Evolutionary conservation across 1,140 invertebrate species (phyloP).

Genomic region (Ruditapes philippinarum): DNA sequence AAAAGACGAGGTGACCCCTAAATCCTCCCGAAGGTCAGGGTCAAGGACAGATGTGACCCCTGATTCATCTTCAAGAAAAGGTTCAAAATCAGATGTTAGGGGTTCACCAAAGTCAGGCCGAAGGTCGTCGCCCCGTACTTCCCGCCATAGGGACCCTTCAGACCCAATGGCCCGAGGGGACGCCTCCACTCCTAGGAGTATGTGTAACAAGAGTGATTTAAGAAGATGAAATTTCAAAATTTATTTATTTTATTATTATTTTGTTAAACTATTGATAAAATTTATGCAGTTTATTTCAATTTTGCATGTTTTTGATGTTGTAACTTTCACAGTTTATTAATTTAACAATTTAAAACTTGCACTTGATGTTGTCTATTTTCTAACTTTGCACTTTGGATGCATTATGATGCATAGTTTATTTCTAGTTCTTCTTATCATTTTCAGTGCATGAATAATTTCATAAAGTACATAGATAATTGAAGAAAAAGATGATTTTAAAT

Average conservation of each 20-base stretch:
- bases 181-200: slow-evolving; percentile 47
- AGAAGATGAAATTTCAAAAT: neutral
- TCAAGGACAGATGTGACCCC: slow-evolving; percentile 49
- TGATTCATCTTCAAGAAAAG: slow-evolving; percentile 42
- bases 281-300: neutral
- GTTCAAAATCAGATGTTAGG: neutral
- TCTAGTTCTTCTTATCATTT: too few relatives aligned
- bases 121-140: neutral
- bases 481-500: too few relatives aligned
- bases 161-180: slow-evolving; percentile 50
- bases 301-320: neutral
- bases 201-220: slow-evolving; percentile 37
- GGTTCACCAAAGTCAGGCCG: slow-evolving; percentile 38
- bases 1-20: slow-evolving; percentile 15
- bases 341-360: neutral
- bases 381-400: neutral
- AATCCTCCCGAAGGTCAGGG: slow-evolving; percentile 1
- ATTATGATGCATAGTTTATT: neutral
- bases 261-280: neutral
- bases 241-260: neutral
- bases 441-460: too few relatives aligned
- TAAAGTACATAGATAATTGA: too few relatives aligned
- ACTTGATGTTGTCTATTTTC: slow-evolving; percentile 3
- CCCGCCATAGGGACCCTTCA: neutral
- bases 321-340: neutral